These are phyloP conservation scores for Pyrrhia umbra DNA, from an alignment of 2,888 invertebrate genomes.

Conservation along the genomic window DNA sequence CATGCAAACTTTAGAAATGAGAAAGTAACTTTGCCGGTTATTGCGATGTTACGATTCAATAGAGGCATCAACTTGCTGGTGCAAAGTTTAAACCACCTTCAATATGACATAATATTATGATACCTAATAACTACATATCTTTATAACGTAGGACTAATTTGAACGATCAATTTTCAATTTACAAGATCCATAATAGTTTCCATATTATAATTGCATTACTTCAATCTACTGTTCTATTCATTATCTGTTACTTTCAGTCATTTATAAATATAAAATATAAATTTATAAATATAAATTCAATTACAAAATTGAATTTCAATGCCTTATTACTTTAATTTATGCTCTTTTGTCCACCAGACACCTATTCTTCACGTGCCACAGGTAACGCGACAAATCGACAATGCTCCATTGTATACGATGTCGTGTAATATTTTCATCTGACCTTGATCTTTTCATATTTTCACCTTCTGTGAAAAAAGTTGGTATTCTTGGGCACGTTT, in stretches of 20 bases:
- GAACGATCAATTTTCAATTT: too few species aligned
- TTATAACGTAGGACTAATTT: too few species aligned
- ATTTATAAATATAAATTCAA: background rate
- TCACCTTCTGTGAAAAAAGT: constrained; percentile 52
- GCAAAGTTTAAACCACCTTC: too few species aligned
- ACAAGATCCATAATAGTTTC: too few species aligned
- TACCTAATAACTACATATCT: too few species aligned
- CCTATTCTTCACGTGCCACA: constrained; percentile 1
- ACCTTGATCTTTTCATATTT: constrained; percentile 62
- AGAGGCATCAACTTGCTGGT: too few species aligned
- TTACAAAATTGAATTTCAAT: background rate
- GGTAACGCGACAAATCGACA: constrained; percentile 24
- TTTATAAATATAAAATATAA: too few species aligned
- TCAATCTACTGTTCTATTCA: background rate
- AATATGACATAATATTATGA: too few species aligned
- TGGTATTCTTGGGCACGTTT: constrained; percentile 7
- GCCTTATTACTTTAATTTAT: constrained; percentile 5
- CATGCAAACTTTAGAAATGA: background rate
- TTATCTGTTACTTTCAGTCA: background rate
- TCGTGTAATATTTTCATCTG: constrained; percentile 39
- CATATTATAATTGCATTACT: too few species aligned
- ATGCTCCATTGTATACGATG: constrained; percentile 22
- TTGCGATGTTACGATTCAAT: background rate
- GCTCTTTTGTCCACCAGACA: constrained; percentile 4
- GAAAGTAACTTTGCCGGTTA: background rate